A percentile compares a stretch with the other conserved stretches of the same genome.
phyloP scores from a whole-genome alignment of 2,797 vertebrate genomes.

The Benthosema pterotum region DNA sequence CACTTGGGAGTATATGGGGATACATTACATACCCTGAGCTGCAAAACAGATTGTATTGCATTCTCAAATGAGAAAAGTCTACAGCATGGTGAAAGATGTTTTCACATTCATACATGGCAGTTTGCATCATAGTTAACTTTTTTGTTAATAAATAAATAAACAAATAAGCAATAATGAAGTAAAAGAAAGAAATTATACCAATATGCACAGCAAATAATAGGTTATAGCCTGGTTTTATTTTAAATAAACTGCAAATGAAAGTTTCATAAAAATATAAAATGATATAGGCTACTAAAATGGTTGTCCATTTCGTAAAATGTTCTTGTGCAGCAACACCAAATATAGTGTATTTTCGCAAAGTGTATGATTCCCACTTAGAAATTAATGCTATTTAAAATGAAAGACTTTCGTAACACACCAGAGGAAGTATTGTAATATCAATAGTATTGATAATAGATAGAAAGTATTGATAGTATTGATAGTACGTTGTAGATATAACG shows the following conservation, averaged over 20 bases:
- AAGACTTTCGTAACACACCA: background rate
- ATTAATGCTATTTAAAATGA: conserved; percentile 1
- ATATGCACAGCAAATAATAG: conserved; percentile 10
- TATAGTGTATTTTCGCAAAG: background rate
- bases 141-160: conserved; percentile 29
- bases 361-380: background rate
- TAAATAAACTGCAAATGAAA: background rate
- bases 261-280: conserved; percentile 15
- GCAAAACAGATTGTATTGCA: conserved; percentile 64
- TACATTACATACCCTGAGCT: conserved; percentile 74
- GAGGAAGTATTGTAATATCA: background rate
- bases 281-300: background rate
- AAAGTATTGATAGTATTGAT: background rate
- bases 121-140: conserved; percentile 17
- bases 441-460: background rate
- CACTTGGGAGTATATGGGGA: conserved; percentile 61
- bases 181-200: conserved; percentile 12
- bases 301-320: background rate
- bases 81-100: conserved; percentile 35
- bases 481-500: background rate
- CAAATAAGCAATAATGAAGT: background rate
- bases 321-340: background rate
- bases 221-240: conserved; percentile 1
- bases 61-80: conserved; percentile 36
- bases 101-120: conserved; percentile 32